phyloP scores from a whole-genome alignment of 1,140 invertebrate species.

The Tetragonula clypearis region DNA sequence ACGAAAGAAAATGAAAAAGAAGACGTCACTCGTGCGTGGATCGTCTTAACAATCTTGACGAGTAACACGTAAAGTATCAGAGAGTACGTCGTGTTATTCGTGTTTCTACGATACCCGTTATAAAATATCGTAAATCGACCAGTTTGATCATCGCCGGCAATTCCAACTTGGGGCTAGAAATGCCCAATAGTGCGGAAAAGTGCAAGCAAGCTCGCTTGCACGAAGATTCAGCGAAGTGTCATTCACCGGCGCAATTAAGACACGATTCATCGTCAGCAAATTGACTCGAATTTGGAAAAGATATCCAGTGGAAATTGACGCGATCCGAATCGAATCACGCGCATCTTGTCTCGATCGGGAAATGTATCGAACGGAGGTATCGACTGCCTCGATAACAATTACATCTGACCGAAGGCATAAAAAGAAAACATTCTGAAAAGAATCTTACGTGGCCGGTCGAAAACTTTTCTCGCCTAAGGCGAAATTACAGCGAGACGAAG shows the following conservation, averaged over 20 bases:
- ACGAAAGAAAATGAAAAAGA: too few relatives aligned
- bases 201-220: background rate
- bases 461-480: too few relatives aligned
- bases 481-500: background rate
- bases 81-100: too few relatives aligned
- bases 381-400: constrained; percentile 40
- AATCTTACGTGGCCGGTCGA: background rate
- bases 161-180: too few relatives aligned
- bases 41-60: background rate
- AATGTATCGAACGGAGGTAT: background rate
- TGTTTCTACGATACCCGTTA: too few relatives aligned
- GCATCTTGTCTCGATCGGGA: background rate
- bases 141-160: too few relatives aligned
- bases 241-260: background rate
- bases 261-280: background rate
- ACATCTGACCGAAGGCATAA: constrained; percentile 36
- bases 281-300: background rate
- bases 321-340: too few relatives aligned
- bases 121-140: too few relatives aligned
- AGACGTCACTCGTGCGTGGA: background rate
- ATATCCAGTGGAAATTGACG: background rate
- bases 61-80: background rate
- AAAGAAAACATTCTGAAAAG: constrained; percentile 39
- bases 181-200: background rate
- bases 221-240: background rate